These are phyloP conservation scores for Pyrgus malvae DNA, from an alignment of 2,888 invertebrate genomes.

Conservation along the genomic window DNA sequence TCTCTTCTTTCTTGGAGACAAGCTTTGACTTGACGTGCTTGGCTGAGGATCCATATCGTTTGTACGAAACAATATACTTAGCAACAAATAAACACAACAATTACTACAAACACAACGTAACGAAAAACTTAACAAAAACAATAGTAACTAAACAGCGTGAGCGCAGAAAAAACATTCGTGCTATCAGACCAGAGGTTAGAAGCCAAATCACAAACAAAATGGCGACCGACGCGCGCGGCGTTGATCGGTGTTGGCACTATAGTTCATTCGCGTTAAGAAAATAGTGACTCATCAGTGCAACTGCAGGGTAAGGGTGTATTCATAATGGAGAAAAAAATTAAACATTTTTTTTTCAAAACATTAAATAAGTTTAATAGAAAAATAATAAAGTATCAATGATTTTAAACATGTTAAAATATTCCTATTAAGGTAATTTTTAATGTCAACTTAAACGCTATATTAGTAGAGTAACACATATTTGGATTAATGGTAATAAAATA, in stretches of 20 bases:
- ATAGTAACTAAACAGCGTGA: constrained; percentile 33
- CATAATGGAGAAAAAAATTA: too few species aligned
- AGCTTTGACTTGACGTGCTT: constrained; percentile 35
- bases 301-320: too few species aligned
- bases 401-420: too few species aligned
- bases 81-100: not conserved
- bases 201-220: constrained; percentile 12
- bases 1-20: constrained; percentile 36
- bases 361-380: too few species aligned
- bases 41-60: constrained; percentile 35
- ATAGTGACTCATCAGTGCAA: too few species aligned
- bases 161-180: constrained; percentile 10
- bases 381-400: too few species aligned
- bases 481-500: too few species aligned
- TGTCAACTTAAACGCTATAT: too few species aligned
- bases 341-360: too few species aligned
- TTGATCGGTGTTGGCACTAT: not conserved
- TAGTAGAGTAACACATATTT: too few species aligned
- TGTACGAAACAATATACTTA: not conserved
- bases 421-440: too few species aligned
- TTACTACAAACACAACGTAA: constrained; percentile 29
- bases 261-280: too few species aligned
- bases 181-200: constrained; percentile 35
- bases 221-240: constrained; percentile 25
- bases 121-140: constrained; percentile 31